Percentiles rank a stretch among this genome's conserved stretches.
These are phyloP conservation scores for Triplophysa siluroides DNA, from an alignment of 2,113 vertebrate species.

Conservation along the genomic window DNA sequence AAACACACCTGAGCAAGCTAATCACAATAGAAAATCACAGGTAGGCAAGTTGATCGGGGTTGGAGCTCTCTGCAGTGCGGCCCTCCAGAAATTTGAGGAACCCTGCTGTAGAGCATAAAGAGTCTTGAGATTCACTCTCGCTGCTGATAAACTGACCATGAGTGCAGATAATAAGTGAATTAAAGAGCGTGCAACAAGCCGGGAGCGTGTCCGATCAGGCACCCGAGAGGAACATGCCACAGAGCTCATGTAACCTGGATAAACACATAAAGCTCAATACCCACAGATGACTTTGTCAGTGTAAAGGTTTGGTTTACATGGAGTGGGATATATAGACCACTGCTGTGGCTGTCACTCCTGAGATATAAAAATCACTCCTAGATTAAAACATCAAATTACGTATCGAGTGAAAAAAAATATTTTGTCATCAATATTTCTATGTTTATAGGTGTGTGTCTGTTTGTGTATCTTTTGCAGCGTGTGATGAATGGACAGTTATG, in stretches of 20 bases:
- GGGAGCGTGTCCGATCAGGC: slow-evolving; percentile 30
- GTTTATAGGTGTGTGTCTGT: slow-evolving; percentile 7
- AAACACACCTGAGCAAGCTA: too few relatives aligned
- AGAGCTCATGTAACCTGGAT: slow-evolving; percentile 28
- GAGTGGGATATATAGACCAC: background rate
- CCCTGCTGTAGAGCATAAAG: background rate
- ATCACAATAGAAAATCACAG: too few relatives aligned
- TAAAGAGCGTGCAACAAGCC: slow-evolving; percentile 4
- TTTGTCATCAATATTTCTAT: background rate
- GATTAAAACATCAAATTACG: background rate
- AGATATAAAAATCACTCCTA: slow-evolving; percentile 3
- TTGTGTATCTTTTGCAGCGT: slow-evolving; percentile 69
- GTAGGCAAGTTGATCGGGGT: too few relatives aligned
- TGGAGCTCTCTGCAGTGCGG: too few relatives aligned
- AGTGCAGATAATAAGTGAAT: background rate
- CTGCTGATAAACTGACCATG: slow-evolving; percentile 25
- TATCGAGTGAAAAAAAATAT: background rate
- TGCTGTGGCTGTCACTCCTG: slow-evolving; percentile 3
- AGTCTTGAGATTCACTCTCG: background rate
- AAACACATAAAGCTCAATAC: background rate
- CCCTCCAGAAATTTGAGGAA: too few relatives aligned
- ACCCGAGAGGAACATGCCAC: slow-evolving; percentile 13
- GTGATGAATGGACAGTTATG: slow-evolving; percentile 84
- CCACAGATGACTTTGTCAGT: slow-evolving; percentile 21
- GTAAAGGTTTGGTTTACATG: slow-evolving; percentile 16